Conservation (phyloP, 1,140 invertebrate genomes). For the Teleogryllus occipitalis region DNA sequence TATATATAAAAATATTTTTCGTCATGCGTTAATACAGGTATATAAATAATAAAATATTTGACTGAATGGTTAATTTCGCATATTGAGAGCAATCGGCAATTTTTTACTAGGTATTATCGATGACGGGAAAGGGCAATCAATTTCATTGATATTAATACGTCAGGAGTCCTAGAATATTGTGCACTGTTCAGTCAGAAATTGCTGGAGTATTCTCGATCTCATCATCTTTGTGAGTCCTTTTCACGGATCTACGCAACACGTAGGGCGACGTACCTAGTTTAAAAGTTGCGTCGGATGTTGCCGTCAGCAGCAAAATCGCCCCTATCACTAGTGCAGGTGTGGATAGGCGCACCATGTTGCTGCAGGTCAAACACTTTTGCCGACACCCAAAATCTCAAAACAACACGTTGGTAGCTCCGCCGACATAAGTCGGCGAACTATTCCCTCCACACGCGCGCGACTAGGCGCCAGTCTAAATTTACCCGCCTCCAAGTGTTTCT, state of each 20-base stretch:
- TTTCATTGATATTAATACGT: too few species aligned
- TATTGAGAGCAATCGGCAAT: too few species aligned
- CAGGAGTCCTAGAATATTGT: too few species aligned
- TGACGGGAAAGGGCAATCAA: too few species aligned
- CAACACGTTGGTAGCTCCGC: neutral
- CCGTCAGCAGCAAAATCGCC: neutral
- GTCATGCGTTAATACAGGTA: too few species aligned
- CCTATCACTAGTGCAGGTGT: neutral
- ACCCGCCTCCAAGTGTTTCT: neutral
- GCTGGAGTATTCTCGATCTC: too few species aligned
- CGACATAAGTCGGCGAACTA: neutral
- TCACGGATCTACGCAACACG: neutral
- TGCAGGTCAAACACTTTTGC: neutral
- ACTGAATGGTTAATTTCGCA: too few species aligned
- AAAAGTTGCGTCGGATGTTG: neutral
- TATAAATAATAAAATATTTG: too few species aligned
- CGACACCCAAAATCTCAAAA: neutral
- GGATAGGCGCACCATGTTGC: neutral
- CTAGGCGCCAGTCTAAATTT: neutral
- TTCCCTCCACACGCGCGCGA: neutral
- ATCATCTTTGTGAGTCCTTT: neutral
- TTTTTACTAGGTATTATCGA: too few species aligned
- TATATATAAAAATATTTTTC: too few species aligned
- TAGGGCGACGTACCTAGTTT: neutral
- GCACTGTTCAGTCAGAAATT: too few species aligned